Percentiles rank a stretch among this genome's conserved stretches.
Conservation (phyloP, 2,888 invertebrate genomes). For the Argyresthia albistria region DNA sequence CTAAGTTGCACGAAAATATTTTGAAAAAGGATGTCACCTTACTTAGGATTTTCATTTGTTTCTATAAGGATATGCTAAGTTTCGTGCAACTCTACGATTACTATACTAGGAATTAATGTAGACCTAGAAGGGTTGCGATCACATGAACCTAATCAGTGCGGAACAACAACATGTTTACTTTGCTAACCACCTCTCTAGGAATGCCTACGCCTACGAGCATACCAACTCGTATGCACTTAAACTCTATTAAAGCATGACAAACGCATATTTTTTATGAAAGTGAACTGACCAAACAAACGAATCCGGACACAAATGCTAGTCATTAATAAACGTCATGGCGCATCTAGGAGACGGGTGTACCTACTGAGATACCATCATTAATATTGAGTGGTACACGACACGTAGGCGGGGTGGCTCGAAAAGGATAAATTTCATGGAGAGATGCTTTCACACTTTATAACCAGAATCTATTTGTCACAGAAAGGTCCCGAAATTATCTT, state of each 20-base stretch:
- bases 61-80: too few relatives aligned
- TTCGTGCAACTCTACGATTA: too few relatives aligned
- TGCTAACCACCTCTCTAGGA: too few relatives aligned
- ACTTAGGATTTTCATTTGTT: too few relatives aligned
- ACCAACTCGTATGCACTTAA: too few relatives aligned
- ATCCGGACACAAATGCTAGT: slow-evolving; percentile 49
- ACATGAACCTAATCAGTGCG: too few relatives aligned
- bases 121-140: too few relatives aligned
- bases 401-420: slow-evolving; percentile 50
- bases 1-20: too few relatives aligned
- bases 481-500: slow-evolving; percentile 16
- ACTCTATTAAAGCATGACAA: background rate
- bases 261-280: background rate
- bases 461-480: slow-evolving; percentile 51
- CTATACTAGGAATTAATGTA: too few relatives aligned
- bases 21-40: too few relatives aligned
- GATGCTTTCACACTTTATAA: slow-evolving; percentile 64
- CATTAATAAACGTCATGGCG: slow-evolving; percentile 62
- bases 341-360: slow-evolving; percentile 56
- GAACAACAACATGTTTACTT: too few relatives aligned
- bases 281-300: slow-evolving; percentile 19
- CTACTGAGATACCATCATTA: slow-evolving; percentile 70
- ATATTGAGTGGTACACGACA: slow-evolving; percentile 46
- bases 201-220: too few relatives aligned
- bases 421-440: slow-evolving; percentile 57